Evolutionary conservation across 2,113 vertebrate species (phyloP), one percentile per base, ranked within the genome.

Genomic region (Oncorhynchus mykiss): DNA sequence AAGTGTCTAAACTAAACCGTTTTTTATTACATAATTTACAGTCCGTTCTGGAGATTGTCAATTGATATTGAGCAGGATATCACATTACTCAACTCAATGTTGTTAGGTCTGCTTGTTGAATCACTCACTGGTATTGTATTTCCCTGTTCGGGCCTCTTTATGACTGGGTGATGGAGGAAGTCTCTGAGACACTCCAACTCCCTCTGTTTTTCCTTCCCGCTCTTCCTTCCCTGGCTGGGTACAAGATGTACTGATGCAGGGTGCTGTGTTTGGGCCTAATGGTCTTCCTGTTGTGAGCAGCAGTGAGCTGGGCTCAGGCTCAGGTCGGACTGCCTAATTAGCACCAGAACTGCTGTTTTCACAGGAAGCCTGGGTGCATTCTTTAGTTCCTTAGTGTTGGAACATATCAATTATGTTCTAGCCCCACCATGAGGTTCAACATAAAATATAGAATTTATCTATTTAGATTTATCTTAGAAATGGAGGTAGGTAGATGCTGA

Each of bases 211-310:
- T 67, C 75, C 78, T 72, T 76, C 82, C 81, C 73, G 49, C 75
- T 85, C 71, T 60, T 83, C 82, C 73, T 22, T 54, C 71, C 29
- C 48, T 20, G 45, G 20, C 24, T 24, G 48, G 51, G 67, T 29
- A 75, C 69, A 75, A 24, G 64, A 71, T 83, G 86, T 90, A 86
- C 86, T 74, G 67, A 81, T 75, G 29, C 34, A 73, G 74, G 67
- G 72, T 65, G 71, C 9, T 71, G 82, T 80, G 92, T 93, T 92
- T 71, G 75, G 48, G 69, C 57, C 70, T 71, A 69, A 69, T 82
- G 74, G 78, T 70, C 88, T 91, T 93, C 92, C 92, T 92, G 92
- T 93, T 90, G 84, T 89, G 84, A 88, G 80, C 91, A 92, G 90
- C 92, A 89, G 82, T 89, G 85, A 88, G 80, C 24, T 13, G 12